Conservation (phyloP, 2,797 vertebrate genomes). For the Labroides dimidiatus region DNA sequence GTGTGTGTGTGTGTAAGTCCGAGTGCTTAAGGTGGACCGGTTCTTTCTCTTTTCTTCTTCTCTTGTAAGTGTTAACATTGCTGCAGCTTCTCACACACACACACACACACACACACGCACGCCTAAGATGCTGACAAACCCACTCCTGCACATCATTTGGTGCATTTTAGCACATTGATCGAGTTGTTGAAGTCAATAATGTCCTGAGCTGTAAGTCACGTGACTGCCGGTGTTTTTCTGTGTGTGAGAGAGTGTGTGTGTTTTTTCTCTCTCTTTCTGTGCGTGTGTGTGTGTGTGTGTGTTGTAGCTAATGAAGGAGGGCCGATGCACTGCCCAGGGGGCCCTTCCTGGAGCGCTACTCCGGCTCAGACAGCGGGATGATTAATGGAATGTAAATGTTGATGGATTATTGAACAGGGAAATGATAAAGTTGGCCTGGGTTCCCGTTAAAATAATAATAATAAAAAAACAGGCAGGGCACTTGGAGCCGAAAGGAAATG, state of each 20-base stretch:
- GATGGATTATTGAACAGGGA: slow-evolving; percentile 78
- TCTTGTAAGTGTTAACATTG: slow-evolving; percentile 11
- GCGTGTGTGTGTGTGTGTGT: slow-evolving; percentile 4
- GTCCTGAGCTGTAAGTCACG: slow-evolving; percentile 65
- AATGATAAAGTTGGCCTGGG: slow-evolving; percentile 69
- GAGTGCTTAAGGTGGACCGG: slow-evolving; percentile 42
- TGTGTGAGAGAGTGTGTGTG: background rate
- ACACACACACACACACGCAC: too few species aligned
- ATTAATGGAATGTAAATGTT: slow-evolving; percentile 80
- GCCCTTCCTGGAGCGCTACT: slow-evolving; percentile 60
- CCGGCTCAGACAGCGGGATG: slow-evolving; percentile 67
- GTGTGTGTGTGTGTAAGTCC: slow-evolving; percentile 15
- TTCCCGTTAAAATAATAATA: slow-evolving; percentile 35
- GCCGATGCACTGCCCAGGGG: slow-evolving; percentile 52
- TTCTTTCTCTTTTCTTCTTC: slow-evolving; percentile 25
- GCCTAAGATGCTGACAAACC: slow-evolving; percentile 51
- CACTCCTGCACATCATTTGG: slow-evolving; percentile 56
- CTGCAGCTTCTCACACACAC: background rate
- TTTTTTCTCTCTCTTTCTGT: background rate
- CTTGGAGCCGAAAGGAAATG: slow-evolving; percentile 18
- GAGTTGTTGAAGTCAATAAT: slow-evolving; percentile 66
- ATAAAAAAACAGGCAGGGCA: slow-evolving; percentile 54
- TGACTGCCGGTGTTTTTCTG: slow-evolving; percentile 14
- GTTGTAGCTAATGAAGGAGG: slow-evolving; percentile 62
- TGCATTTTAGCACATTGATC: slow-evolving; percentile 67